phyloP scores from a whole-genome alignment of 1,140 invertebrate genomes.

The Phthorimaea operculella region DNA sequence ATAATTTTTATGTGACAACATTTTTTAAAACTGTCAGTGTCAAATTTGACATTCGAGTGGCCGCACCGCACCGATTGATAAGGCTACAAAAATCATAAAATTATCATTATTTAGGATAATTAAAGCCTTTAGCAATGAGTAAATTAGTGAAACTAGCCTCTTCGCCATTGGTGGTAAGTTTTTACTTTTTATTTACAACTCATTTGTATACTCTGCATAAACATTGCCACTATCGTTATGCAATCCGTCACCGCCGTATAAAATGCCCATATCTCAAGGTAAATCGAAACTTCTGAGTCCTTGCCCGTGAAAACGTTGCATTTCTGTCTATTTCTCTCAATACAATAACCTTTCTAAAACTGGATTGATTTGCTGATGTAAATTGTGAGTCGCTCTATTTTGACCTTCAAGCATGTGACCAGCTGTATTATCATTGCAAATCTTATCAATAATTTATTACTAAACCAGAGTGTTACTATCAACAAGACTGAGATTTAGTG shows the following conservation, averaged over 20 bases:
- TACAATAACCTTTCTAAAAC: neutral
- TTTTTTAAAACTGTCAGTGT: neutral
- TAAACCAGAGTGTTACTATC: too few species aligned
- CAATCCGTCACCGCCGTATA: conserved; percentile 17
- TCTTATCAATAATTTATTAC: conserved; percentile 3
- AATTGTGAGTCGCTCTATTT: conserved; percentile 8
- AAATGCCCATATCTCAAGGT: too few species aligned
- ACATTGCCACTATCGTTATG: conserved; percentile 41
- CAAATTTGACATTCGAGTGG: neutral
- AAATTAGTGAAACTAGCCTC: conserved; percentile 57
- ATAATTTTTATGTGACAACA: too few species aligned
- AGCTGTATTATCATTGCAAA: conserved; percentile 2
- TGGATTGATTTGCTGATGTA: neutral
- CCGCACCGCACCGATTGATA: conserved; percentile 24
- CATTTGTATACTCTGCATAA: conserved; percentile 9
- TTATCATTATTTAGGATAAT: neutral
- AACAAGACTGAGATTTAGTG: too few species aligned
- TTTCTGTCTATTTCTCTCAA: too few species aligned
- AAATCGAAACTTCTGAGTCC: too few species aligned
- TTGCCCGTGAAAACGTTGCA: too few species aligned
- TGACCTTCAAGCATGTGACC: conserved; percentile 63
- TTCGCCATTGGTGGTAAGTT: conserved; percentile 44
- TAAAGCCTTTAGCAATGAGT: conserved; percentile 34
- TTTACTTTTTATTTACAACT: conserved; percentile 11
- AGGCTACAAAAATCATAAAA: conserved; percentile 29